Conservation (phyloP, 2,797 vertebrate genomes). For the Eutrigla gurnardus region DNA sequence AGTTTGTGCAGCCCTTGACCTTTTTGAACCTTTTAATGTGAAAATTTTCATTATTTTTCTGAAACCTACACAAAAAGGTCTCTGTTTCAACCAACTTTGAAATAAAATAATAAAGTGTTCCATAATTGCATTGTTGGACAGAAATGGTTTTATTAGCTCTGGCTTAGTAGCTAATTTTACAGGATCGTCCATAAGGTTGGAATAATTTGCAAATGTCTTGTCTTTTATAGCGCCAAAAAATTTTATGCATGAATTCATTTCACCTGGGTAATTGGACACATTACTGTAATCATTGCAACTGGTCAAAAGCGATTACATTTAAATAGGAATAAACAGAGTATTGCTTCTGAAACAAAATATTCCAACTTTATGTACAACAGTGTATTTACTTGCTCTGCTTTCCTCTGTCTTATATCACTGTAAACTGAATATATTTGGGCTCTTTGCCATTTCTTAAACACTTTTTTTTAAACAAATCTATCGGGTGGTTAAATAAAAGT, state of each 20-base stretch:
- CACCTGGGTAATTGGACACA: no score
- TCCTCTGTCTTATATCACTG: background rate
- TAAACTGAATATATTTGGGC: background rate
- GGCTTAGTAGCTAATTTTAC: background rate
- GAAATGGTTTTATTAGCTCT: background rate
- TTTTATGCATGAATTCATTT: no score
- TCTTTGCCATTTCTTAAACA: background rate
- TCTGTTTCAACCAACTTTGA: slow-evolving; percentile 54
- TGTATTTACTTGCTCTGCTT: background rate
- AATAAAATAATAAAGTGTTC: slow-evolving; percentile 59
- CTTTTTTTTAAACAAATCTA: background rate
- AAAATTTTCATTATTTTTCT: slow-evolving; percentile 37
- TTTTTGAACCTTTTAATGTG: slow-evolving; percentile 65
- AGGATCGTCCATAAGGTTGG: no score
- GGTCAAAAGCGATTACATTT: no score
- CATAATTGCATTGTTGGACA: slow-evolving; percentile 1
- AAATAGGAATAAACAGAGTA: no score
- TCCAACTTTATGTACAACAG: no score
- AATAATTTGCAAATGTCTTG: no score
- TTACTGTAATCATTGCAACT: no score
- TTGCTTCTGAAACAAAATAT: no score
- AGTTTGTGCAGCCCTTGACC: slow-evolving; percentile 62
- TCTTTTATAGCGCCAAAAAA: no score
- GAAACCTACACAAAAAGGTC: slow-evolving; percentile 50
- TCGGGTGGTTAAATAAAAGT: background rate